Evolutionary conservation across 2,888 invertebrate species (phyloP), one percentile per base, ranked within the genome.

Genomic region (Stratiomys singularior): DNA sequence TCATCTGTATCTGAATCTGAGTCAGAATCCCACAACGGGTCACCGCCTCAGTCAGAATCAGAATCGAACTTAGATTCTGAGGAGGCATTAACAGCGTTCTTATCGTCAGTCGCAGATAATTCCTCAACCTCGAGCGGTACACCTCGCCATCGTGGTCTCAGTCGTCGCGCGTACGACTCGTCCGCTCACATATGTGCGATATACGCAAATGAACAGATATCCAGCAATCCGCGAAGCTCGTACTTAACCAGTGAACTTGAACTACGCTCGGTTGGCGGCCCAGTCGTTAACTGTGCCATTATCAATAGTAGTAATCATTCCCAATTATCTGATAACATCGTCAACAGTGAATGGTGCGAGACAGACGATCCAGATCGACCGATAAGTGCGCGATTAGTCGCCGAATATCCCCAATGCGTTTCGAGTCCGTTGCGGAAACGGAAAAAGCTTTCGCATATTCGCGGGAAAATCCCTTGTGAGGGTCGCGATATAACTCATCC

Each of bases 281-380:
- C 74, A 30, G 44, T 25, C 44, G 44, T 13, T 69, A 30, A 69
- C 13, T 30, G 69, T 47, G 69, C 25, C 27, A 46, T 47, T 69
- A 69, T 25, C 69, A 69, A 69, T 47, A 47, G 46, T 69, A 21
- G 28, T 72, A 30, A 30, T 58, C 56, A 72, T 37, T 58, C 13
- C 15, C 58, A 60, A 72, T 30, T 30, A 56, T 72, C 56, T 58
- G 74, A 74, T 74, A 74, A 56, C 1, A 74, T 58, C 74, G 74
- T 44, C n/a, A 58, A 74, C 25, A 60, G 74, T 58, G 60, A 58
- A 11, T 58, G 60, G 27, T 60, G 15, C 37, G 37, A 18, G 37
- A 37, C 74, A 30, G 37, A 15, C 46, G 21, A 37, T 58, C 21
- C 2, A 58, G 37, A 74, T 74, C 60, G 15, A 47, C 13, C 28